phyloP scores from a whole-genome alignment of 2,113 vertebrate genomes.

The Ibidorhyncha struthersii region DNA sequence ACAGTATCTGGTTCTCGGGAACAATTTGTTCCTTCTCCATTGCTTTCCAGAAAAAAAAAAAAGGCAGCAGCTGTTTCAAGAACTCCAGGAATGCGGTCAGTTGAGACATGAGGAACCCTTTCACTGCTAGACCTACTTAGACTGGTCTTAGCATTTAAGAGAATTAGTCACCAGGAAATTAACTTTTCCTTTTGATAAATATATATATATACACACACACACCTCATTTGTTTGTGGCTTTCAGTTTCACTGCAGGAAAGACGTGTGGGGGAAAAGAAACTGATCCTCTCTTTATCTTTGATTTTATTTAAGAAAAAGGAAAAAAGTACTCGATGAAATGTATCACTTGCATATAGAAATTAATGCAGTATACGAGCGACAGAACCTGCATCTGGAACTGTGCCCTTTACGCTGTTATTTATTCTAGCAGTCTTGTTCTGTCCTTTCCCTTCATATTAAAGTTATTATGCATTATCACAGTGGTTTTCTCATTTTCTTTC shows the following conservation, averaged over 20 bases:
- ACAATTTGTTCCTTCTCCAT: rapidly evolving
- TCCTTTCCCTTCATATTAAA: slow-evolving; percentile 12
- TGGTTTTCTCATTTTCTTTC: neutral
- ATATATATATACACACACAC: rapidly evolving
- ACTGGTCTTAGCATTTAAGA: neutral
- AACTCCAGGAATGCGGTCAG: neutral
- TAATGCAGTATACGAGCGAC: rapidly evolving
- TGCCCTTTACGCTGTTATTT: rapidly evolving
- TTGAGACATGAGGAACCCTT: neutral
- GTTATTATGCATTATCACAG: neutral
- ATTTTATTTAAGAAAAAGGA: neutral
- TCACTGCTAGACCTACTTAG: neutral
- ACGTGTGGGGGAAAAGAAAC: neutral
- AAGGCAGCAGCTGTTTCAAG: neutral
- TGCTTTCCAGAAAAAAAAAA: neutral
- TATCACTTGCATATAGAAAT: neutral
- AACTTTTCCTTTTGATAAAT: neutral
- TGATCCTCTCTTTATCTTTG: rapidly evolving
- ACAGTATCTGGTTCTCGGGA: neutral
- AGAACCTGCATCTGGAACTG: neutral
- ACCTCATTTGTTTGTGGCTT: rapidly evolving
- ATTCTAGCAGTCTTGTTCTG: neutral
- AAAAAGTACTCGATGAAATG: neutral
- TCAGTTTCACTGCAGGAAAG: neutral
- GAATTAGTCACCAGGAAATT: neutral